phyloP scores from a whole-genome alignment of 2,797 vertebrate genomes.

The Micromesistius poutassou region DNA sequence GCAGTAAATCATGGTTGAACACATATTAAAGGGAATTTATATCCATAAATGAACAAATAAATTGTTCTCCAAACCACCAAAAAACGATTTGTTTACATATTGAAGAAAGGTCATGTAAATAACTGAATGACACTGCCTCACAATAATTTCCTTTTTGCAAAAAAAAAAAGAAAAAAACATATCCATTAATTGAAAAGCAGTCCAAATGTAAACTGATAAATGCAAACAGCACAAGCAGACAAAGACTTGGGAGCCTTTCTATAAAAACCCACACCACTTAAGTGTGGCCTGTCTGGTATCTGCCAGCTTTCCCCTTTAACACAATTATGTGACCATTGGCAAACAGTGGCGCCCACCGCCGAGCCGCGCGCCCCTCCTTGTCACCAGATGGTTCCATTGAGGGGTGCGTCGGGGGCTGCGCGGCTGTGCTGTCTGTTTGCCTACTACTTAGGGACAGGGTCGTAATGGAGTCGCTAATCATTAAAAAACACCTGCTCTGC shows the following conservation, averaged over 20 bases:
- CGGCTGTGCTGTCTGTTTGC: slow-evolving; percentile 71
- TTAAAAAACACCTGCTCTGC: slow-evolving; percentile 80
- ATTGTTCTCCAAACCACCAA: neutral
- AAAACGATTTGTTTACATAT: slow-evolving; percentile 3
- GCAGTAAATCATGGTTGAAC: neutral
- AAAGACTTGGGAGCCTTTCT: slow-evolving; percentile 59
- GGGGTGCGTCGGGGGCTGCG: slow-evolving; percentile 48
- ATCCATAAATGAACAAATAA: neutral
- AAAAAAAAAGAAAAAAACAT: neutral
- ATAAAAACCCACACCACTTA: slow-evolving; percentile 50
- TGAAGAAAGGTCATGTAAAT: neutral
- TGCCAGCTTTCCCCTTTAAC: slow-evolving; percentile 62
- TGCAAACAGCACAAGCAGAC: slow-evolving; percentile 51
- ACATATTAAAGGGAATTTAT: neutral
- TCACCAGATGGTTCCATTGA: slow-evolving; percentile 79
- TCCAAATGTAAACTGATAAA: slow-evolving; percentile 39
- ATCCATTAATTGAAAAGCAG: slow-evolving; percentile 33
- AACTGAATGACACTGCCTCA: neutral
- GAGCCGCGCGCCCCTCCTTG: slow-evolving; percentile 52
- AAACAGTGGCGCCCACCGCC: slow-evolving; percentile 67
- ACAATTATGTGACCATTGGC: slow-evolving; percentile 69
- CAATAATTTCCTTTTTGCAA: neutral
- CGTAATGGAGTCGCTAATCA: slow-evolving; percentile 72
- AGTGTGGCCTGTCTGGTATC: slow-evolving; percentile 53
- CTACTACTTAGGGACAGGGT: slow-evolving; percentile 69